Base-by-base conservation (phyloP, 2,797 vertebrate genomes). In the Chaetodon trifasciatus region DNA sequence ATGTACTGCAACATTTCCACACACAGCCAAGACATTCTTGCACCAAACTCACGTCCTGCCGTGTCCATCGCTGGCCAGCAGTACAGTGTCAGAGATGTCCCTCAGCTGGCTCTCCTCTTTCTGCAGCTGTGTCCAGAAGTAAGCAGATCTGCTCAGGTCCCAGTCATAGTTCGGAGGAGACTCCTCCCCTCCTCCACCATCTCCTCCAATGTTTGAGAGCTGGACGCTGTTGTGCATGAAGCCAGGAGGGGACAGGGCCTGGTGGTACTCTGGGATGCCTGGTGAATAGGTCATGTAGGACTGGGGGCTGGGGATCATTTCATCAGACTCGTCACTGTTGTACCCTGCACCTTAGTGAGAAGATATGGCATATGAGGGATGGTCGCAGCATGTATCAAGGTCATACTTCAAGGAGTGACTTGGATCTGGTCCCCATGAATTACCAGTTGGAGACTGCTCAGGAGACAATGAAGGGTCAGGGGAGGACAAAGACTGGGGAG, bases 101-200 rank as follows among this genome's bases (percentile, higher is more conserved):
- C 69, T 88, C 77, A 97, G 88, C 4, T 86, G 58, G 13, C 8
- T 90, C 61, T 96, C 95, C 74, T 96, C 96, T 73, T 76, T 92
- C 82, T 88, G 91, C 42, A 97, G 93, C 88, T 97, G 96, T 23
- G 91, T 93, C 91, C 95, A 93, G 91, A 97, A 97, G 87, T 96
- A 96, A 32, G 85, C 82, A 1, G 91, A 74, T 70, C 74, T 71
- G 21, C 90, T 91, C 61, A 12, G 13, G 47, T 70, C 37, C 76
- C 84, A 89, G 39, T 60, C 46, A 4, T 49, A 57, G 57, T 68
- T 76, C 61, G 37, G 70, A 10, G 70, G 55, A 40, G 77, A 50
- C 15, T 82, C 67, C 13, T 77, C 58, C 52, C 3, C 37, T 28
- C 0, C 2, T 24, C 70, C 69, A 3, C 16, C 9, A 0, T 35